These are phyloP conservation scores for Neoarius graeffei DNA, from an alignment of 2,113 vertebrate species.

Conservation along the genomic window DNA sequence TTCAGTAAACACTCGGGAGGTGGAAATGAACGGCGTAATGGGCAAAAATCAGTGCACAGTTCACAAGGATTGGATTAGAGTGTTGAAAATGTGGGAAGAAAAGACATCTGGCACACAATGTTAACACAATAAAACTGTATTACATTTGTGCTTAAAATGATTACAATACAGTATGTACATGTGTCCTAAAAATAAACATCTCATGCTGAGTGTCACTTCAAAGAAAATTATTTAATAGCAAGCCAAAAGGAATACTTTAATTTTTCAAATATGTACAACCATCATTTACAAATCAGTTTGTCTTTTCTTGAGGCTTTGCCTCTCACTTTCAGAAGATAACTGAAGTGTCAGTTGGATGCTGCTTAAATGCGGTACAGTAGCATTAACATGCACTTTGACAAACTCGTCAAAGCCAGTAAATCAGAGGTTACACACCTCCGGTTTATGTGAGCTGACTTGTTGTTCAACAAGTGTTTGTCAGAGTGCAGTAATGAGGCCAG, in stretches of 20 bases:
- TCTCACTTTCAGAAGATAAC: conserved; percentile 21
- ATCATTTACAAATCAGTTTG: conserved; percentile 67
- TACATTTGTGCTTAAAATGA: conserved; percentile 98
- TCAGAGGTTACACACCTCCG: conserved; percentile 27
- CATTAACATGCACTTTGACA: conserved; percentile 34
- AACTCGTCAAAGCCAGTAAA: conserved; percentile 22
- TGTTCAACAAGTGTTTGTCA: conserved; percentile 29
- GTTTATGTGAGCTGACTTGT: conserved; percentile 38
- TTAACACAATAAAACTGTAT: conserved; percentile 99
- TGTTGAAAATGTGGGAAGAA: conserved; percentile 75
- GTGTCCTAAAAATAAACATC: conserved; percentile 95
- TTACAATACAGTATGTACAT: conserved; percentile 98
- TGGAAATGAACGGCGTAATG: conserved; percentile 40
- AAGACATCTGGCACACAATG: conserved; percentile 73
- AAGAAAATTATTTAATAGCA: conserved; percentile 76
- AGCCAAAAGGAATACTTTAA: conserved; percentile 74
- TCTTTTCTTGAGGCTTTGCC: conserved; percentile 39
- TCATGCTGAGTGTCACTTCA: conserved; percentile 93
- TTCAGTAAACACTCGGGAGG: conserved; percentile 55
- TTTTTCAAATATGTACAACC: conserved; percentile 68
- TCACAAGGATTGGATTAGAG: conserved; percentile 71
- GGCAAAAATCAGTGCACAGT: conserved; percentile 32
- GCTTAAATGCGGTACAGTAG: conserved; percentile 40
- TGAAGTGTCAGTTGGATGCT: conserved; percentile 25
- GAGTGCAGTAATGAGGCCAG: conserved; percentile 37